These are phyloP conservation scores for Capricornis sumatraensis DNA, from an alignment of 2,113 vertebrate genomes.

Conservation along the genomic window DNA sequence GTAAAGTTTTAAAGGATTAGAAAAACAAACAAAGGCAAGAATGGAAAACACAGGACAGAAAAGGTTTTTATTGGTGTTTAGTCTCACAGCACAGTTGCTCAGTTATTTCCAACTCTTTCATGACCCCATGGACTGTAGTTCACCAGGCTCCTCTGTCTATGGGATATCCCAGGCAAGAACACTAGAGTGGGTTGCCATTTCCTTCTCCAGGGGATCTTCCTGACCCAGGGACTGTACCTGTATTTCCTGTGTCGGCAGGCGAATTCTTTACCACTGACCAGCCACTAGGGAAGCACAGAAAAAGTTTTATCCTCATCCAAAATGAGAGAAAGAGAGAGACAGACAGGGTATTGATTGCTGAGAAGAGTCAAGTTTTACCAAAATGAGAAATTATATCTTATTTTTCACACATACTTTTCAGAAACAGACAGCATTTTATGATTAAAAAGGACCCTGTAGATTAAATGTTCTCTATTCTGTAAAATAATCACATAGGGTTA, in stretches of 20 bases:
- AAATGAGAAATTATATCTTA: neutral
- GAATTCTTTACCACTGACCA: neutral
- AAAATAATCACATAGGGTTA: neutral
- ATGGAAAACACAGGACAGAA: neutral
- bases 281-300: neutral
- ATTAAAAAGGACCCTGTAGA: neutral
- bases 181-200: neutral
- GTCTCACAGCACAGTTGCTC: neutral
- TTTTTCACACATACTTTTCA: neutral
- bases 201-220: neutral
- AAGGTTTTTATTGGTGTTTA: neutral
- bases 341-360: neutral
- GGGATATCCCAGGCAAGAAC: neutral
- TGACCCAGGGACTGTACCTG: neutral
- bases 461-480: neutral
- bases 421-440: neutral
- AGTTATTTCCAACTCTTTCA: neutral
- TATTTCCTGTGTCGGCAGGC: neutral
- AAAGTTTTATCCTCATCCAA: neutral
- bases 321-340: neutral
- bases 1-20: neutral
- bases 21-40: neutral
- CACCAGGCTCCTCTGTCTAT: neutral
- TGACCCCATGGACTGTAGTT: neutral
- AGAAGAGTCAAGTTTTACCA: neutral